Conservation (phyloP, 2,113 vertebrate species). For the Campylomormyrus numenius region DNA sequence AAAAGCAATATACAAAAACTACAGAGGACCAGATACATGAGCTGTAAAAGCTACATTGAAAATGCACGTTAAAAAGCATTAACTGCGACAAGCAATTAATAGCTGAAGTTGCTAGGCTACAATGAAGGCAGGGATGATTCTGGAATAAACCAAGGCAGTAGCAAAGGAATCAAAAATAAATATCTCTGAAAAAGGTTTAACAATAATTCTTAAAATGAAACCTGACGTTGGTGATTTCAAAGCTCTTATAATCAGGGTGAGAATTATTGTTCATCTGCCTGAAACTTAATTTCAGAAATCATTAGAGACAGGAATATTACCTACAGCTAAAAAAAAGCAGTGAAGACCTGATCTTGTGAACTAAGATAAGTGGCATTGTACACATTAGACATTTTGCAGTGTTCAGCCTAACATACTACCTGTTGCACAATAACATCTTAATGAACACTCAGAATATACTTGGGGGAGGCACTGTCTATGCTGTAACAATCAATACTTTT, state of each 20-base stretch:
- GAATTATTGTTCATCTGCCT: background rate
- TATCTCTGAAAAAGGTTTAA: background rate
- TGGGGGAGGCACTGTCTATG: background rate
- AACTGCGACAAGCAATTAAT: background rate
- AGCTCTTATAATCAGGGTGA: background rate
- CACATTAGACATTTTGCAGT: background rate
- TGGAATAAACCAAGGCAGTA: background rate
- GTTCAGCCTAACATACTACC: background rate
- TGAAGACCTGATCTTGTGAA: background rate
- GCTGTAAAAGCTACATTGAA: background rate
- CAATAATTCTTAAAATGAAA: background rate
- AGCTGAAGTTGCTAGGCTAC: background rate
- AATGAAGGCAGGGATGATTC: background rate
- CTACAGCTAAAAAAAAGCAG: background rate
- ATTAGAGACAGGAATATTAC: background rate
- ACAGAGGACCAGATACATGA: background rate
- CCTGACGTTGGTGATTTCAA: background rate
- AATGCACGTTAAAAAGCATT: background rate
- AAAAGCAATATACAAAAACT: background rate
- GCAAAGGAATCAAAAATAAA: background rate
- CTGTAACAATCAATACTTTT: background rate
- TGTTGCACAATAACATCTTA: background rate
- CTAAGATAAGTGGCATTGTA: background rate
- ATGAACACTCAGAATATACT: background rate
- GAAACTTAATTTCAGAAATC: background rate